Conservation (phyloP, 2,888 invertebrate species). For the Lepas anatifera region DNA sequence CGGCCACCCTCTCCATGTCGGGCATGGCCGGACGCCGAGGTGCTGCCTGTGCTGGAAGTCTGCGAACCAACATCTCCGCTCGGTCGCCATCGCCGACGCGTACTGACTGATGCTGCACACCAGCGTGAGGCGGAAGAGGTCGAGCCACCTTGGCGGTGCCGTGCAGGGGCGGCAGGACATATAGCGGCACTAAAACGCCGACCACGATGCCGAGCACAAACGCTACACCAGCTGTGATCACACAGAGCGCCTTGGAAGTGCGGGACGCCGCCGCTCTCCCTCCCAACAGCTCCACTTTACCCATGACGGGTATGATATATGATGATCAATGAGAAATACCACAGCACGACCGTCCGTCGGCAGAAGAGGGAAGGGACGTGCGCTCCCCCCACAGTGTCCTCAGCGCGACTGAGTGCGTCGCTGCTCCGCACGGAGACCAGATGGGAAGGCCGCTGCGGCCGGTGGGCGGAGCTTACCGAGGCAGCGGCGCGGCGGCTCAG, state of each 20-base stretch:
- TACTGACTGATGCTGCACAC: neutral
- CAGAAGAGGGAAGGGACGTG: neutral
- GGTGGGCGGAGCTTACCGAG: neutral
- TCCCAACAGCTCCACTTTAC: constrained; percentile 19
- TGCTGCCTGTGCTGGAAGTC: constrained; percentile 28
- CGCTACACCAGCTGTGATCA: constrained; percentile 20
- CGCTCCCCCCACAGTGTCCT: no score
- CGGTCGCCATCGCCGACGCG: neutral
- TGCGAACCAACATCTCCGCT: constrained; percentile 11
- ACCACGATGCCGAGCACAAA: constrained; percentile 22
- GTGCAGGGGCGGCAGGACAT: constrained; percentile 18
- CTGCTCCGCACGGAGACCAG: no score
- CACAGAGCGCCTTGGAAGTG: constrained; percentile 18
- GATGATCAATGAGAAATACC: neutral
- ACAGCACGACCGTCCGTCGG: neutral
- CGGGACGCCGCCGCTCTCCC: constrained; percentile 19
- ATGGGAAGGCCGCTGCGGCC: neutral
- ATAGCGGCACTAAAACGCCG: constrained; percentile 21
- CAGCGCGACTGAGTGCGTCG: neutral
- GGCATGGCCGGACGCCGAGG: constrained; percentile 39
- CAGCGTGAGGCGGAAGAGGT: neutral
- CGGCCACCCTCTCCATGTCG: neutral
- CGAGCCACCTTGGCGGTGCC: neutral
- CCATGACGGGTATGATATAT: neutral
- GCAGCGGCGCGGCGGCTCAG: no score